Conservation (phyloP, 2,888 invertebrate species). For the Drosophila recens region DNA sequence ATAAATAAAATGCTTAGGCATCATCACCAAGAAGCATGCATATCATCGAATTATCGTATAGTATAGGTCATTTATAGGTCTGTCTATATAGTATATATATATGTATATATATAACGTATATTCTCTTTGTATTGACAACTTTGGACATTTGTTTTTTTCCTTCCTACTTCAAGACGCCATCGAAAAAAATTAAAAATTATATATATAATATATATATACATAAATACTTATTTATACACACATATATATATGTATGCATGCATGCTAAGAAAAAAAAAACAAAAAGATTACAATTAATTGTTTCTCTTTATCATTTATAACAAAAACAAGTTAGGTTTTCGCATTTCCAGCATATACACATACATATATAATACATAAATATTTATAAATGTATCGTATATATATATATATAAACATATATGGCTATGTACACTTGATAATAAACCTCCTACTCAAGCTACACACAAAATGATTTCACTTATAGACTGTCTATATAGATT, state of each 20-base stretch:
- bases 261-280: slow-evolving; percentile 11
- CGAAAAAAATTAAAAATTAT: slow-evolving; percentile 43
- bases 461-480: slow-evolving; percentile 22
- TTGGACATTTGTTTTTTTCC: slow-evolving; percentile 68
- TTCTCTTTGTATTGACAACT: slow-evolving; percentile 73
- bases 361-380: slow-evolving; percentile 19
- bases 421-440: slow-evolving; percentile 54
- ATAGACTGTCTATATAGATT: slow-evolving; percentile 32
- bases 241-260: slow-evolving; percentile 14
- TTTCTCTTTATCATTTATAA: slow-evolving; percentile 12
- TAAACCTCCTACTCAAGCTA: slow-evolving; percentile 35
- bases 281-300: slow-evolving; percentile 6
- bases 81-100: slow-evolving; percentile 35
- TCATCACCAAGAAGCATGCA: slow-evolving; percentile 27
- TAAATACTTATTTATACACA: slow-evolving; percentile 23
- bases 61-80: slow-evolving; percentile 38
- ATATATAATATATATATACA: slow-evolving; percentile 27
- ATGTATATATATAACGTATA: slow-evolving; percentile 36
- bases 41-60: slow-evolving; percentile 30
- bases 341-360: slow-evolving; percentile 20
- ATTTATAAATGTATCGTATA: slow-evolving; percentile 6
- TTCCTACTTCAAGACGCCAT: slow-evolving; percentile 38
- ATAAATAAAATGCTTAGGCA: slow-evolving; percentile 61
- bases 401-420: slow-evolving; percentile 28
- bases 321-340: slow-evolving; percentile 30